A percentile compares a stretch with the other conserved stretches of the same genome.
These are phyloP conservation scores for Diarsia rubi DNA, from an alignment of 2,888 invertebrate species.

Conservation along the genomic window DNA sequence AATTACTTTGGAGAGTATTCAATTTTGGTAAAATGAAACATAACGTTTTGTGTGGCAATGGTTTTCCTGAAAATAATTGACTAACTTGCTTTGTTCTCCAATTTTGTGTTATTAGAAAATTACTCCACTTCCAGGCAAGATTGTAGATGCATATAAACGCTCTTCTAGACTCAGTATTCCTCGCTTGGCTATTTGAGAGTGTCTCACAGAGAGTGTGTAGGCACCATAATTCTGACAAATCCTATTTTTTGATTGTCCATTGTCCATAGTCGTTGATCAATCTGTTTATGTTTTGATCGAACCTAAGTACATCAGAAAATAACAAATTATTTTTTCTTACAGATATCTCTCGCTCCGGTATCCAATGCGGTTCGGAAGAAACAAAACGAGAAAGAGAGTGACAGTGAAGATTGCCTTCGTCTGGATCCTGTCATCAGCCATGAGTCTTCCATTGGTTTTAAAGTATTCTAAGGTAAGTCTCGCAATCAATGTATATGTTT, in stretches of 20 bases:
- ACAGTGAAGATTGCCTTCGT: constrained; percentile 97
- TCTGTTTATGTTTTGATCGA: neutral
- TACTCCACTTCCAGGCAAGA: too few relatives aligned
- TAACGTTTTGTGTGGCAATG: neutral
- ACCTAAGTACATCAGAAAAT: neutral
- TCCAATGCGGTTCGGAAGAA: constrained; percentile 97
- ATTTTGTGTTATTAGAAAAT: too few relatives aligned
- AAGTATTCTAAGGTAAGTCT: constrained; percentile 96
- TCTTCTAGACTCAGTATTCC: neutral
- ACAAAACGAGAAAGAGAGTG: constrained; percentile 96
- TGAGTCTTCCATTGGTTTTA: constrained; percentile 97
- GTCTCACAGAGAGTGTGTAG: neutral
- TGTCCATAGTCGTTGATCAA: neutral
- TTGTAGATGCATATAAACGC: too few relatives aligned
- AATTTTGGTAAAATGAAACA: neutral
- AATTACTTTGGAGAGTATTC: neutral
- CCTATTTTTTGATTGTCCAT: too few relatives aligned
- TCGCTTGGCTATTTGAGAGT: neutral
- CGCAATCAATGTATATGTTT: neutral
- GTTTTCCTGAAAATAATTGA: neutral
- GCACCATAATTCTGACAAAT: too few relatives aligned
- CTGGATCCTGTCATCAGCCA: constrained; percentile 97
- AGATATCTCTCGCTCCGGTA: constrained; percentile 96
- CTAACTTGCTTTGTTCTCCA: neutral
- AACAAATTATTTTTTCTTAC: constrained; percentile 13